Base-by-base conservation (phyloP, 2,888 invertebrate species). In the Megalurothrips usitatus region DNA sequence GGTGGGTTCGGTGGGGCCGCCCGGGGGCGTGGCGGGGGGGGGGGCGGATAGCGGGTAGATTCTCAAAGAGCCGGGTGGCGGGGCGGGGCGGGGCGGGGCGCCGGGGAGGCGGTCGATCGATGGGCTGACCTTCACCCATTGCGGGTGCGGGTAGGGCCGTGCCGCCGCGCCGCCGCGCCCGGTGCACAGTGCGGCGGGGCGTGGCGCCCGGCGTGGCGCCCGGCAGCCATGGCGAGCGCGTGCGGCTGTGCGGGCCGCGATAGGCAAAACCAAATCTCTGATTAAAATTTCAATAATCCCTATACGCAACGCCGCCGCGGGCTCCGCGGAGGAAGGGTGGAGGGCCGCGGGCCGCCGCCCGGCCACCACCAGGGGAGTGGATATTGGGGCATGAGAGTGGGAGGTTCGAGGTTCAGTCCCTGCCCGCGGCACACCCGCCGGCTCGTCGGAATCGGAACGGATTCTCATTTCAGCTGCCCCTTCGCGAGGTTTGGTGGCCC, bases 111-210 rank as follows among this genome's bases (percentile, higher is more conserved):
- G 26, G 11, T 1, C 68, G 68, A 75, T 75, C 68, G 68, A 75
- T 75, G 68, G 8, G 26, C 23, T 75, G 68, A 75, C 68, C 68
- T 75, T 75, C 68, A 75, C 68, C 68, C 68, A 75, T 75, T 75
- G 68, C 68, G 68, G 68, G 68, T 75, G 68, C 68, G 68, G 68
- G 68, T 43, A 43, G 34, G 34, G 58, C 68, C 12, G 68, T 26
- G 68, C 58, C n/a, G 58, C 58, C 58, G 17, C 14, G 17, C 68
- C 68, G 68, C 68, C 26, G 68, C 68, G 23, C 68, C 9, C 26
- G 68, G 68, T 75, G 68, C 68, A 26, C 68, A 1, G 68, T 23
- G 68, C 68, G 68, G 68, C n/a, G 23, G 68, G 68, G 68, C 68
- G 68, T 68, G 68, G 68, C 68, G 52, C 58, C 14, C 14, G 52